Conservation (phyloP, 2,113 vertebrate genomes). For the Daphoenositta chrysoptera region DNA sequence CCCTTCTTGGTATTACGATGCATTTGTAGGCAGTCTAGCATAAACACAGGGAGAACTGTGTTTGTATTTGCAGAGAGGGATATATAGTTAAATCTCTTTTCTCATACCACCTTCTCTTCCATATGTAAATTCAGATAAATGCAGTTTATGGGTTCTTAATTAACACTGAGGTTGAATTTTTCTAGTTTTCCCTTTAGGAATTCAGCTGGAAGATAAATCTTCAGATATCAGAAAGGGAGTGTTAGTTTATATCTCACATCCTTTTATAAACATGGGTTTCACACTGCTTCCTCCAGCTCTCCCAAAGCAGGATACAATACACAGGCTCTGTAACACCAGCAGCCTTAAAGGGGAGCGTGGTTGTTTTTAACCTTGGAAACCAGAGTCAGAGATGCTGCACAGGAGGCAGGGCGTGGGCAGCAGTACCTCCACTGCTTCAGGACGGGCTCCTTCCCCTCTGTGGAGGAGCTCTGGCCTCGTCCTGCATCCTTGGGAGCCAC, state of each 20-base stretch:
- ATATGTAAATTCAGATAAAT: conserved; percentile 24
- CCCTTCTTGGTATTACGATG: neutral
- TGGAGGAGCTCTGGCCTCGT: neutral
- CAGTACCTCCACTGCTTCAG: neutral
- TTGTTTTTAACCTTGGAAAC: neutral
- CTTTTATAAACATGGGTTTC: conserved; percentile 23
- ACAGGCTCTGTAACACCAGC: neutral
- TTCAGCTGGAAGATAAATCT: conserved; percentile 21
- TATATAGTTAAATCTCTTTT: neutral
- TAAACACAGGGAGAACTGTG: neutral
- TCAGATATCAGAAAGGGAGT: conserved; percentile 11
- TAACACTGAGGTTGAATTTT: neutral
- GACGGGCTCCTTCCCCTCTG: neutral
- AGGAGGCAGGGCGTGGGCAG: neutral
- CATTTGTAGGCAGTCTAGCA: neutral
- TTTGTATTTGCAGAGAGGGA: neutral
- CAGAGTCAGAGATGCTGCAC: neutral
- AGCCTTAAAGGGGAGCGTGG: neutral
- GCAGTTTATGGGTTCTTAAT: neutral
- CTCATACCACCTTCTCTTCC: neutral
- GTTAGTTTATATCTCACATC: conserved; percentile 36
- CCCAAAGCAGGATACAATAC: neutral
- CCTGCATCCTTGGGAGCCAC: neutral
- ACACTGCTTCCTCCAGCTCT: conserved; percentile 19
- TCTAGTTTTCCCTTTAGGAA: neutral